Percentiles rank a stretch among this genome's conserved stretches.
Conservation (phyloP, 2,797 vertebrate genomes). For the Tarsius wallacei region DNA sequence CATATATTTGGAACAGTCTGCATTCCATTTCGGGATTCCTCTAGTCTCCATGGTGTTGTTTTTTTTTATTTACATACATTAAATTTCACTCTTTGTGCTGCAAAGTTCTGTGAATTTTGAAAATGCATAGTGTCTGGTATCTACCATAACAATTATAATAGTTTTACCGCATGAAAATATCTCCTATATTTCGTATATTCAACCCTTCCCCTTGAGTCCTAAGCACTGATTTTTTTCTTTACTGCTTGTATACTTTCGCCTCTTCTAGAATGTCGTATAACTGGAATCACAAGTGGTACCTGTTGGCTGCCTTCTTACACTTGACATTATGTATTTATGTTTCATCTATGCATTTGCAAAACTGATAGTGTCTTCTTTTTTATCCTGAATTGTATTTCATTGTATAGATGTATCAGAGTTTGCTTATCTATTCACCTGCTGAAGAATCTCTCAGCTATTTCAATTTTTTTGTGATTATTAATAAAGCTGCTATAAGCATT, state of each 20-base stretch:
- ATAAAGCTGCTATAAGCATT: neutral
- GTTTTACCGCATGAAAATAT: neutral
- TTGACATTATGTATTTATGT: neutral
- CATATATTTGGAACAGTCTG: neutral
- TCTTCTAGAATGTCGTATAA: neutral
- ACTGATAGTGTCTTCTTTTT: neutral
- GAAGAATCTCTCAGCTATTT: neutral
- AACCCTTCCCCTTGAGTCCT: neutral
- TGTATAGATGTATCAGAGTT: neutral
- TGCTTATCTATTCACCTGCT: neutral
- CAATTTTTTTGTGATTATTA: neutral
- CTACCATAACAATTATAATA: neutral
- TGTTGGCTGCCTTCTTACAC: neutral
- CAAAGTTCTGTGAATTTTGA: neutral
- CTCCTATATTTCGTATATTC: neutral
- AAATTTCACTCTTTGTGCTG: neutral
- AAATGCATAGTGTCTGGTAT: neutral
- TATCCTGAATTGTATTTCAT: neutral
- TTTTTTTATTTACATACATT: neutral
- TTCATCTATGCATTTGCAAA: neutral
- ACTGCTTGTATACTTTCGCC: neutral
- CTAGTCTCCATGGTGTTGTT: neutral
- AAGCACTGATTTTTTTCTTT: neutral
- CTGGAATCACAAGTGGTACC: neutral
- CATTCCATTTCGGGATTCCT: neutral